Evolutionary conservation across 2,888 invertebrate genomes (phyloP), one percentile per base, ranked within the genome.

Genomic region (Girardia tigrina): DNA sequence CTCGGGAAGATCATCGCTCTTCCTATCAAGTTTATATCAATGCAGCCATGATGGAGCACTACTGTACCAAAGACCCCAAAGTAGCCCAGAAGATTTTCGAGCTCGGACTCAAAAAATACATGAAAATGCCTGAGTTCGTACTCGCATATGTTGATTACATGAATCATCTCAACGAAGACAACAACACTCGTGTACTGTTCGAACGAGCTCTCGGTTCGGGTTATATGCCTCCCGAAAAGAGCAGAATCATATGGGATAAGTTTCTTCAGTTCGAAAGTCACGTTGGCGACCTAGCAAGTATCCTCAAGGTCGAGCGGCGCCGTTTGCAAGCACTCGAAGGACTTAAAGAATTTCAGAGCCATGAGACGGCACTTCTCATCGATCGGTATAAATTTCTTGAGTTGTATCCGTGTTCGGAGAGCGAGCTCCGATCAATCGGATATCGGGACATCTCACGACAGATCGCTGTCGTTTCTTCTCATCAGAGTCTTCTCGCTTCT

Each of bases 181-280:
- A 99, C 85, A 98, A 99, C 84, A 99, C 98, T 0, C 87, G 98
- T 74, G 98, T 99, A n/a, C 86, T 99, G 69, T 99, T 97, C 85
- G 98, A 98, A 84, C 87, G 97, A 20, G 94, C 98, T 0, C 87
- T 98, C 0, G 92, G 75, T 26, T 92, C 94, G 0, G 93, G 92
- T 70, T 91, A 90, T 77, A 86, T 98, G 71, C 90, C 91, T 16
- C 89, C 91, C 0, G 93, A 94, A 82, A 90, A 92, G 84, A 93
- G 94, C 8, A 90, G 90, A 6, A 94, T 97, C 82, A 93, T 99
- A 76, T 99, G 98, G 98, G 95, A 97, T 86, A 87, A 91, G 78
- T 99, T 98, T 84, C 86, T 99, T 79, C 94, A 98, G 83, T 98
- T 99, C 83, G 98, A 99, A 85, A 93, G 94, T 72, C 94, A 94